Evolutionary conservation across 2,888 invertebrate genomes (phyloP).

Genomic region (Aethes cnicana): DNA sequence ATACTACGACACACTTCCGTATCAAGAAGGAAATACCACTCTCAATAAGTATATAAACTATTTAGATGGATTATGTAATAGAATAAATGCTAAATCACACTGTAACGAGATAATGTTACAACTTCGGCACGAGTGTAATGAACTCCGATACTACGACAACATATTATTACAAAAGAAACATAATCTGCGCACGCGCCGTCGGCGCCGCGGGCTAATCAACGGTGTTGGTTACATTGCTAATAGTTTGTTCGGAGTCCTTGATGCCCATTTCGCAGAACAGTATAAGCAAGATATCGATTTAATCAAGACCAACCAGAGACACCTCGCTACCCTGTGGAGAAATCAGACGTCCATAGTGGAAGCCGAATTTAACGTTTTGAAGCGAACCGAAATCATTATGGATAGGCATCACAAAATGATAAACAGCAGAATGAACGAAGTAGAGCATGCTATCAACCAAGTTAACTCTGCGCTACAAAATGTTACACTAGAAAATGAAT

Average conservation of each 20-base stretch:
- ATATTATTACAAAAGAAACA: slow-evolving; percentile 17
- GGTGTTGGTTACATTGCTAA: slow-evolving; percentile 7
- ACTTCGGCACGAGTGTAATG: slow-evolving; percentile 26
- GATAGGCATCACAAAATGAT: slow-evolving; percentile 1
- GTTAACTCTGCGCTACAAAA: not conserved
- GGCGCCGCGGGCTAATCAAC: slow-evolving; percentile 12
- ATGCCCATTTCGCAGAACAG: not conserved
- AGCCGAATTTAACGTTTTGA: slow-evolving; percentile 2
- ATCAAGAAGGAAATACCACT: slow-evolving; percentile 22
- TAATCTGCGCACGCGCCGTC: too few species aligned
- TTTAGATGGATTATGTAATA: slow-evolving; percentile 3
- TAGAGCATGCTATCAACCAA: not conserved
- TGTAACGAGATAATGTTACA: slow-evolving; percentile 28
- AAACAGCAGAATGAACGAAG: not conserved
- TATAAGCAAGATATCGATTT: not conserved
- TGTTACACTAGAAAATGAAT: not conserved
- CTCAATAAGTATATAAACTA: slow-evolving; percentile 20
- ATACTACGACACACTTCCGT: slow-evolving; percentile 30
- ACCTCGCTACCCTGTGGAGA: not conserved
- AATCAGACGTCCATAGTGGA: slow-evolving; percentile 3
- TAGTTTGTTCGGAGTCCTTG: slow-evolving; percentile 3
- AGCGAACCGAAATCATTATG: not conserved
- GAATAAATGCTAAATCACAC: slow-evolving; percentile 6
- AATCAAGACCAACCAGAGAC: not conserved
- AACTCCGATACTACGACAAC: slow-evolving; percentile 19